A percentile compares a stretch with the other conserved stretches of the same genome.
Evolutionary conservation across 2,797 vertebrate genomes (phyloP).

Genomic region (Leuciscus waleckii): DNA sequence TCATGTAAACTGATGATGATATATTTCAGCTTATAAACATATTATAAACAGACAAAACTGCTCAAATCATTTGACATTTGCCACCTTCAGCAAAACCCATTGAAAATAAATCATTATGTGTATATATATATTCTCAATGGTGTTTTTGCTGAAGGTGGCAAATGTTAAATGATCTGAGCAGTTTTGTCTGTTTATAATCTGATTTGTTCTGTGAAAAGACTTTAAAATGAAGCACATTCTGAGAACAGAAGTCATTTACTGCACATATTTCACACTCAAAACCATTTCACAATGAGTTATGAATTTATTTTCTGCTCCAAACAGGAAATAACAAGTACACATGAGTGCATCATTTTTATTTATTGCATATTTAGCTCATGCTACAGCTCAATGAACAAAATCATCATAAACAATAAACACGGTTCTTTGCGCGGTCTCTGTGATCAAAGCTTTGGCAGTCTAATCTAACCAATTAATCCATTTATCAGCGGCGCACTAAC

Average conservation of each 20-base stretch:
- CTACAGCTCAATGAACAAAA: constrained; percentile 60
- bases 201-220: not conserved
- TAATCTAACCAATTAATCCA: constrained; percentile 67
- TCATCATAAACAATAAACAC: constrained; percentile 62
- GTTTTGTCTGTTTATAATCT: not conserved
- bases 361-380: constrained; percentile 33
- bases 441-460: constrained; percentile 63
- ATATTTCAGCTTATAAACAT: too few species aligned
- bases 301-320: constrained; percentile 25
- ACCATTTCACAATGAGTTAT: constrained; percentile 1
- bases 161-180: not conserved
- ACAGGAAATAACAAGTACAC: constrained; percentile 16
- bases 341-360: constrained; percentile 27
- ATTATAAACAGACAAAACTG: not conserved
- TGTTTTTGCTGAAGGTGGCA: not conserved
- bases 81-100: not conserved
- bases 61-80: not conserved
- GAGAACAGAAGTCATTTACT: not conserved
- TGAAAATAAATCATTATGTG: too few species aligned
- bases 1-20: not conserved
- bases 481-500: constrained; percentile 62
- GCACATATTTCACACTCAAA: constrained; percentile 11
- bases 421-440: constrained; percentile 50
- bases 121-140: too few species aligned
- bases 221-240: not conserved